Evolutionary conservation across 1,140 invertebrate genomes (phyloP), one percentile per base, ranked within the genome.

Genomic region (Cyrtorhinus lividipennis): DNA sequence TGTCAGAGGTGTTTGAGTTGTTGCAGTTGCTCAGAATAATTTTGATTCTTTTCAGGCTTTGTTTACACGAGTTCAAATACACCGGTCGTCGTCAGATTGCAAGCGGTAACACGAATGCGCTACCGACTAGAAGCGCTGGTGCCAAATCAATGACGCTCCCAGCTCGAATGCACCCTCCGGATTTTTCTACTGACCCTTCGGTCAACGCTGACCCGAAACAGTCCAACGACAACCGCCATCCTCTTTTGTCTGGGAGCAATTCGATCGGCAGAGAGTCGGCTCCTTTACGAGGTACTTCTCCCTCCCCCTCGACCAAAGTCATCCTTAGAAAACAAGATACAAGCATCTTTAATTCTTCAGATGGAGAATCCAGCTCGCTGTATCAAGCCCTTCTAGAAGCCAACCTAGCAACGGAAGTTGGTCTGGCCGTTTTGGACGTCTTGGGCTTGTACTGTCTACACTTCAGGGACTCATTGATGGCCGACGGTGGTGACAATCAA

Each of bases 361-460:
- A 85, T 70, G 76, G 79, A 67, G 81, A 83, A 70, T 75, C 75
- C 3, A 75, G 77, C 59, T 79, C 79, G 25, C 73, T 81, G 64
- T 78, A 86, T 68, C 78, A 84, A 68, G 82, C 83, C 1, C 69
- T 88, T 1, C 76, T 90, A 2, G 90, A 94, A 71, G 91, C 88
- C 5, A 92, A 93, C 74, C 77, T 96, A 68, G 84, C 90, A 0
- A 89, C 90, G 18, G 93, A 97, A 80, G 84, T 92, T 53, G 91
- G 92, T 1, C 78, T 96, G 30, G 85, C 88, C 18, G 83, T 87
- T 1, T 76, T 96, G 12, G 93, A 96, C 74, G 83, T 88, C 45
- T 75, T 93, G 22, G 87, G 90, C 61, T 76, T 92, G 5, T 93
- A 92, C 73, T 87, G 86, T 65, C 82, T 87, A 65, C 85, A 91